phyloP scores from a whole-genome alignment of 2,888 invertebrate species.

The Bedellia somnulentella region DNA sequence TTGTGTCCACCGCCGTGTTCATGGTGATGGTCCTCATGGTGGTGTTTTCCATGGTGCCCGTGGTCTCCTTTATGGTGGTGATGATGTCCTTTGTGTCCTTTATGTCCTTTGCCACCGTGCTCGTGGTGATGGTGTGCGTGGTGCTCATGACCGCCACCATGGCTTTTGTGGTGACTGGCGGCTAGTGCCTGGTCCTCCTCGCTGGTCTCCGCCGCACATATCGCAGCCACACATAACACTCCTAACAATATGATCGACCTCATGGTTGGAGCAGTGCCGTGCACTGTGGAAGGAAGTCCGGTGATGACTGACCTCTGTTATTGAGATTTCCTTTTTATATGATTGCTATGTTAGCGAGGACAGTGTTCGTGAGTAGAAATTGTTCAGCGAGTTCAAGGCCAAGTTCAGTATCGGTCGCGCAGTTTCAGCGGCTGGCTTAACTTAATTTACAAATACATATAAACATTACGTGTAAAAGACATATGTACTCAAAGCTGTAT shows the following conservation, averaged over 20 bases:
- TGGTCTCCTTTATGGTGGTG: constrained; percentile 78
- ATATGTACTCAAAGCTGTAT: too few species aligned
- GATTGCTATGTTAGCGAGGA: too few species aligned
- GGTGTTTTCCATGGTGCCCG: constrained; percentile 76
- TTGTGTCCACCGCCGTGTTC: constrained; percentile 80
- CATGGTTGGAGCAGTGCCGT: constrained; percentile 25
- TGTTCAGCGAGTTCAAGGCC: constrained; percentile 57
- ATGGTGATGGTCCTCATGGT: constrained; percentile 71
- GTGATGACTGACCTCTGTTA: constrained; percentile 38
- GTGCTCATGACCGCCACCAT: constrained; percentile 69
- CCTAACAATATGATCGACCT: constrained; percentile 34
- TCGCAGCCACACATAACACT: constrained; percentile 20
- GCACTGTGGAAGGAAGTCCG: constrained; percentile 34
- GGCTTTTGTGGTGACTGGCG: constrained; percentile 54
- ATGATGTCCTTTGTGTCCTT: constrained; percentile 75
- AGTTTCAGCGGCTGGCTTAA: too few species aligned
- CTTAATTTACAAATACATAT: too few species aligned
- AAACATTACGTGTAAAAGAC: too few species aligned
- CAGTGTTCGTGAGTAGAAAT: too few species aligned
- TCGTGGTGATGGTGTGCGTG: constrained; percentile 68
- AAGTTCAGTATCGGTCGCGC: constrained; percentile 13
- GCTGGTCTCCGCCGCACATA: constrained; percentile 24
- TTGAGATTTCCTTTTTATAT: constrained; percentile 42
- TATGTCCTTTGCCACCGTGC: constrained; percentile 73
- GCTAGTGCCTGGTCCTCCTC: constrained; percentile 44